Evolutionary conservation across 2,888 invertebrate genomes (phyloP), one percentile per base, ranked within the genome.

Genomic region (Blera fallax): DNA sequence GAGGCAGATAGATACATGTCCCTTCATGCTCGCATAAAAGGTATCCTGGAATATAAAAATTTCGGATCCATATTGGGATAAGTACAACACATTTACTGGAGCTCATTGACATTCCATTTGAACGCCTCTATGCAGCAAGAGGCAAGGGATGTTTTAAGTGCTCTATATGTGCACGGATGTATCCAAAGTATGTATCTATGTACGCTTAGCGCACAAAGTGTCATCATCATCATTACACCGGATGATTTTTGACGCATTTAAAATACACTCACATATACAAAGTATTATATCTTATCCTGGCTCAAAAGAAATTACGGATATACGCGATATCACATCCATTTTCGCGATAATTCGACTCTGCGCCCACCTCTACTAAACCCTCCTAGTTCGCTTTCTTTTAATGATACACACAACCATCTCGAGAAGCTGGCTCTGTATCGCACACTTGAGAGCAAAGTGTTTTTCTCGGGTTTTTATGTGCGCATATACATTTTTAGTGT

Each of bases 231-330:
- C 85, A 85, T 85, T 81, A 85, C 54, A 67, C 67, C 79, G 81
- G 81, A 81, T 85, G 85, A 77, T 81, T 85, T 85, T 85, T 81
- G 85, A 85, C 76, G 85, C 85, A 85, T 85, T 85, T 81, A 81
- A 77, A 85, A 76, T 60, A 81, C 67, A 65, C 40, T 60, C 70
- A 43, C 84, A 72, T 40, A 48, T 18, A 18, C 18, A 45, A 1
- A 43, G 32, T 76, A 29, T 40, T 64, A 65, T 60, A 69, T 52
- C 79, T 81, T 72, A 85, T 85, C 85, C 81, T 70, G 70, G 81
- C 81, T 85, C 76, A 81, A 72, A n/a, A 72, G 65, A 85, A 85
- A 85, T 81, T 85, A 70, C 85, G 77, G 85, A 85, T 85, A 85
- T 85, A 77, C 76, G 32, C 74, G 85, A 81, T 85, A 85, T 85